phyloP scores from a whole-genome alignment of 2,888 invertebrate genomes.

The Amitus sp. region DNA sequence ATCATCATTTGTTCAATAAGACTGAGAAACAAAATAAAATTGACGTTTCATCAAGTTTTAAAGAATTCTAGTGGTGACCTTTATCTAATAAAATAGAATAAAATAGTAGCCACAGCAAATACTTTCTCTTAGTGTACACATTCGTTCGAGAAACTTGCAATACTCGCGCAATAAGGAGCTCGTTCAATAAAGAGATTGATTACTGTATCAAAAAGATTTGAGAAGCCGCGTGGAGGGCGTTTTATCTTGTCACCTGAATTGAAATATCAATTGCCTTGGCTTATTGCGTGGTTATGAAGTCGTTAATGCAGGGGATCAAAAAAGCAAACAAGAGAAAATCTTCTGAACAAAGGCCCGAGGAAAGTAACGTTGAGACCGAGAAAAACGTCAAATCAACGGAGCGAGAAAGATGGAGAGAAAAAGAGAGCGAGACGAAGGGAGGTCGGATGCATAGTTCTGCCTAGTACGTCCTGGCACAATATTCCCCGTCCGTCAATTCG shows the following conservation, averaged over 20 bases:
- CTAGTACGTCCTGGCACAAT: constrained; percentile 50
- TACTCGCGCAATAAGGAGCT: no score
- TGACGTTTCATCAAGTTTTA: no score
- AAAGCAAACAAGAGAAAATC: neutral
- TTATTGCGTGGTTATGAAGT: neutral
- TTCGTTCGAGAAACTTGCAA: no score
- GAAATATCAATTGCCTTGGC: constrained; percentile 1
- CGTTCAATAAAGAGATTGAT: no score
- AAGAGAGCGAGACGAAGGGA: constrained; percentile 11
- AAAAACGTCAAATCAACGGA: neutral
- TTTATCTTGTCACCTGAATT: neutral
- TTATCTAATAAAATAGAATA: no score
- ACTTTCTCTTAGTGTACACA: no score
- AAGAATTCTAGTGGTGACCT: no score
- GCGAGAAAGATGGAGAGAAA: constrained; percentile 7
- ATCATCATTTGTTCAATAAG: no score
- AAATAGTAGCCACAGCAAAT: no score
- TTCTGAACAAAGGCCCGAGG: neutral
- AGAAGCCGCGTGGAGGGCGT: neutral
- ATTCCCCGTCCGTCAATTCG: constrained; percentile 12
- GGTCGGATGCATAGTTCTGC: constrained; percentile 32
- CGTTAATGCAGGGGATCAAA: neutral
- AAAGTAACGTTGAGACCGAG: neutral
- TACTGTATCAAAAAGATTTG: no score
- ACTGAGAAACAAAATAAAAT: no score